Evolutionary conservation across 2,797 vertebrate species (phyloP), one percentile per base, ranked within the genome.

Genomic region (Amphiprion clarkii): DNA sequence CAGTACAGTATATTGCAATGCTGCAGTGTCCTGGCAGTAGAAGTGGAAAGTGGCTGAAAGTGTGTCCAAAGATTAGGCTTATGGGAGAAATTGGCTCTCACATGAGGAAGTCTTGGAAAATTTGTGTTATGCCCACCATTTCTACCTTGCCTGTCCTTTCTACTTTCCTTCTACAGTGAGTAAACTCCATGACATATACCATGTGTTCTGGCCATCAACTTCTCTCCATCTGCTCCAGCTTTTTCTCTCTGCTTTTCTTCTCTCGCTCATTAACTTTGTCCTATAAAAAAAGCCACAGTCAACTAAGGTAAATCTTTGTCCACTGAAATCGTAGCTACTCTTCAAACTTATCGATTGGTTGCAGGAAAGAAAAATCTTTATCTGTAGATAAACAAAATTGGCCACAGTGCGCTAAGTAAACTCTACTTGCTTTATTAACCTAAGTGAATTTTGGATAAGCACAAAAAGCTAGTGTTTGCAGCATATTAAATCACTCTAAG

Each of bases 21-120:
- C 59, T 67, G 44, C 64, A 56, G 74, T 5, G 17, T 5, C 14
- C 63, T 91, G 89, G 88, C 83, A 81, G 27, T 0, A 21, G 14
- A 66, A 59, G 33, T 76, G 84, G 84, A 87, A 91, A 88, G 72
- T 60, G 67, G 46, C 67, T 83, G 54, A 48, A 81, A 63, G 25
- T 58, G 61, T 70, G 74, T 78, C 74, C 72, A 81, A 70, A 83
- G 61, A 59, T 73, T 71, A 74, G 71, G 23, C 48, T 74, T 55
- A 73, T 33, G 6, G 42, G 71, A 67, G 58, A 80, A 77, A 71
- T 42, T 59, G 82, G 76, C 76, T 64, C 55, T 73, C 52, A 52
- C 67, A 3, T n/a, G 7, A 46, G 52, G 40, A 74, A 81, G 67
- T 77, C 68, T 77, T 68, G 80, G 77, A 91, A 87, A 87, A 82